These are phyloP conservation scores for Cephus runcator DNA, from an alignment of 2,888 invertebrate genomes.

Conservation along the genomic window DNA sequence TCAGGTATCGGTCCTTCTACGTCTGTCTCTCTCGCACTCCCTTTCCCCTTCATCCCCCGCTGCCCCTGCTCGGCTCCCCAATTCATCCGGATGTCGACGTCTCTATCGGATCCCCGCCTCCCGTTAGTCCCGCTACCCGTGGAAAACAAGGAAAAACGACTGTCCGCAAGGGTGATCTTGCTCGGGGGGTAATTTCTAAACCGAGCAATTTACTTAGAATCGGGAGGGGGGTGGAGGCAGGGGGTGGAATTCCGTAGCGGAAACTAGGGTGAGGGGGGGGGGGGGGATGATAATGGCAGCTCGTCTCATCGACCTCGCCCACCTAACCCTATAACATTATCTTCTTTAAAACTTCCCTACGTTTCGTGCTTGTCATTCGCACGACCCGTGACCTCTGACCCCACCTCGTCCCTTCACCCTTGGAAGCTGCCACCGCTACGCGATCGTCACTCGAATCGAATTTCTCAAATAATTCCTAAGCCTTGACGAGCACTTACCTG, in stretches of 20 bases:
- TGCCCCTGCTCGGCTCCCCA: too few relatives aligned
- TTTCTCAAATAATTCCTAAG: too few relatives aligned
- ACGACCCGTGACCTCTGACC: conserved; percentile 2
- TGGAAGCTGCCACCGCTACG: not conserved
- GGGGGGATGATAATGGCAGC: too few relatives aligned
- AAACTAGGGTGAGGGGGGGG: too few relatives aligned
- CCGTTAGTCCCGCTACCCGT: not conserved
- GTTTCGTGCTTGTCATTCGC: conserved; percentile 9
- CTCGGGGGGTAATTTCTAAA: conserved; percentile 9
- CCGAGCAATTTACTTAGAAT: conserved; percentile 26
- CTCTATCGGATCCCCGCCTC: too few relatives aligned
- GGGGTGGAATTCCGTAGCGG: too few relatives aligned
- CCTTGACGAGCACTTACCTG: conserved; percentile 70
- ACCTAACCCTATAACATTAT: too few relatives aligned
- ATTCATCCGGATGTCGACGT: too few relatives aligned
- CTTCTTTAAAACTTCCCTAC: not conserved
- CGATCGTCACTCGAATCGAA: too few relatives aligned
- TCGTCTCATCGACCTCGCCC: too few relatives aligned
- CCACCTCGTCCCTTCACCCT: conserved; percentile 6
- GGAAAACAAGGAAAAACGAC: conserved; percentile 8
- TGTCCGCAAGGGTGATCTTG: not conserved
- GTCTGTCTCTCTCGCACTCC: not conserved
- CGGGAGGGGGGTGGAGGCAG: not conserved
- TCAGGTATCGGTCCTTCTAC: not conserved
- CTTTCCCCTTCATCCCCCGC: too few relatives aligned